Percentiles rank a stretch among this genome's conserved stretches.
Evolutionary conservation across 2,888 invertebrate genomes (phyloP).

Genomic region (Microctonus brassicae): DNA sequence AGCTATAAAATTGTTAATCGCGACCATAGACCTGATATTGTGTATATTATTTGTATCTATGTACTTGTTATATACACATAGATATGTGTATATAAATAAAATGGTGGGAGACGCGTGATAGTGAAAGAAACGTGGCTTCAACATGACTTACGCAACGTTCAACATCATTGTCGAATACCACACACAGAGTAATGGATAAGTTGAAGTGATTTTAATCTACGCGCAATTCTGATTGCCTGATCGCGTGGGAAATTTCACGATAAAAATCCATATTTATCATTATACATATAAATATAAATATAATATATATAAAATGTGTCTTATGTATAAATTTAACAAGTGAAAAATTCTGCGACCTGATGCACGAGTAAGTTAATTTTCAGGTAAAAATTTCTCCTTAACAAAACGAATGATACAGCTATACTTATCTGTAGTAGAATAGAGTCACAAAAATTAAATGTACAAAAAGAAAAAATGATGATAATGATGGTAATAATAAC

Average conservation of each 20-base stretch:
- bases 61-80: not conserved
- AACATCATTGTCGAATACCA: slow-evolving; percentile 27
- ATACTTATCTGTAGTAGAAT: too few species aligned
- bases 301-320: too few species aligned
- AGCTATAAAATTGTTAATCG: slow-evolving; percentile 18
- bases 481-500: not conserved
- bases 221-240: slow-evolving; percentile 44
- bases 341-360: not conserved
- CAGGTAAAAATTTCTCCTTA: not conserved
- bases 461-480: too few species aligned
- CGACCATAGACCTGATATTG: not conserved
- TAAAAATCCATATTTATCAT: not conserved
- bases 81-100: not conserved
- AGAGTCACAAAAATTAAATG: too few species aligned
- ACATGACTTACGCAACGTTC: slow-evolving; percentile 22
- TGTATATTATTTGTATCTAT: not conserved
- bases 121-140: slow-evolving; percentile 25
- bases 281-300: not conserved
- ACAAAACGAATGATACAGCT: too few species aligned
- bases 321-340: too few species aligned
- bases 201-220: slow-evolving; percentile 23
- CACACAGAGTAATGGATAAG: slow-evolving; percentile 20
- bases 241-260: slow-evolving; percentile 46
- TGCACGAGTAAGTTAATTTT: too few species aligned
- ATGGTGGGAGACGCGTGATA: slow-evolving; percentile 7